Conservation (phyloP, 2,797 vertebrate species). For the Diceros bicornis region DNA sequence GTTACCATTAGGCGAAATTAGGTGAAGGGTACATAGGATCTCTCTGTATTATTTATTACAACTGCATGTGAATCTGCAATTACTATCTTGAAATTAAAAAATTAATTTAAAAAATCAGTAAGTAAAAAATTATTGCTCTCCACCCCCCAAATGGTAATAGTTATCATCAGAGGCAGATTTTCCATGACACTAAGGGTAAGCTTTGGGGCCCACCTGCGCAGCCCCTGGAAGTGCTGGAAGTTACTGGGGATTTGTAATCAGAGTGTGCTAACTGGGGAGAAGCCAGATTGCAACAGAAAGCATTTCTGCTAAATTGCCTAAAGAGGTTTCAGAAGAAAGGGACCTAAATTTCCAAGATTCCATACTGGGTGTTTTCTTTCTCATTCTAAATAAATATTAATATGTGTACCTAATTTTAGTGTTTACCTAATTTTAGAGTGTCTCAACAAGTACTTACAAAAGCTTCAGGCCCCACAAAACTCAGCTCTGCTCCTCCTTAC, state of each 20-base stretch:
- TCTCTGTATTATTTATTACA: not conserved
- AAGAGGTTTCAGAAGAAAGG: slow-evolving; percentile 17
- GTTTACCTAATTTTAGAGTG: not conserved
- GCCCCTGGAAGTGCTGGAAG: not conserved
- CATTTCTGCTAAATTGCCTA: slow-evolving; percentile 21
- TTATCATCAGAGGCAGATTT: not conserved
- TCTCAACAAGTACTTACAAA: not conserved
- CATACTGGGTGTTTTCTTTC: not conserved
- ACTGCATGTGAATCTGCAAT: not conserved
- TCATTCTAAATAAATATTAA: slow-evolving; percentile 24
- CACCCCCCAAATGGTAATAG: not conserved
- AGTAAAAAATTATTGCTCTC: not conserved
- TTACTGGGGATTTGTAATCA: not conserved
- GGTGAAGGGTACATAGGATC: not conserved
- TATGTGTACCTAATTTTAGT: not conserved
- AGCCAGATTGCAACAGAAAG: not conserved
- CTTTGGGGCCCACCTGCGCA: not conserved
- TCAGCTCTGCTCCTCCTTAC: not conserved
- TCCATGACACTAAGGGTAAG: not conserved
- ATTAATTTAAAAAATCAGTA: not conserved
- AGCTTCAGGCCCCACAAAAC: not conserved
- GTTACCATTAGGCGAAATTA: not conserved
- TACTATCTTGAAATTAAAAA: not conserved
- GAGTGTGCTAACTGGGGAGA: not conserved
- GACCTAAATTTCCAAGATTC: slow-evolving; percentile 23